Evolutionary conservation across 2,888 invertebrate genomes (phyloP), one percentile per base, ranked within the genome.

Genomic region (Lymantria dispar): DNA sequence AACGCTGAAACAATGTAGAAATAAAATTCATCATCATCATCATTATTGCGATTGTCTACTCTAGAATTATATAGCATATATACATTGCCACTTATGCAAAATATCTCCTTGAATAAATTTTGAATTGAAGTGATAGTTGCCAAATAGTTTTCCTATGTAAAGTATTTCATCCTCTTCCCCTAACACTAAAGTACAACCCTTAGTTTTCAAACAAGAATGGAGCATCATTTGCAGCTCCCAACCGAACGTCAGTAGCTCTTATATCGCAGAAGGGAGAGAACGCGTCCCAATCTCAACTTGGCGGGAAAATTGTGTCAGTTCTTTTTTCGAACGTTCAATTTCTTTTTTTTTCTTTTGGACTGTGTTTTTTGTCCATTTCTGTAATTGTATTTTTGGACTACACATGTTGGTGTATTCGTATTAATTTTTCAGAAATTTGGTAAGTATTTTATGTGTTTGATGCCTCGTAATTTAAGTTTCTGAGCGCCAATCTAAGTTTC

Each of bases 171-270:
- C 47, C 70, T 67, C 63, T 54, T 48, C 50, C 45, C 64, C 45
- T 45, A 50, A 58, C 57, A 70, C 58, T 44, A 51, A 59, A 47
- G 47, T 65, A 59, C 62, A 62, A 58, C 70, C 69, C 58, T 64
- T 68, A 66, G 71, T 67, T 78, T 79, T 74, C 68, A 75, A 83
- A 82, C 75, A 80, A 68, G 54, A 10, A 33, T 33, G 33, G 76
- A 77, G 75, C 70, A 70, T 84, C 77, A 80, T 78, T 80, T 75
- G 71, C 76, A 78, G 76, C 72, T 64, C 69, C 71, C 68, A 56
- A 61, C 64, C 56, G 48, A 61, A 56, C 52, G 59, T 63, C 83
- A 88, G 87, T 88, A 64, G 61, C 77, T 74, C 74, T 70, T 63
- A 56, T 59, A 60, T 72, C 44, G 42, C 64, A 50, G 57, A 15